A percentile compares a stretch with the other conserved stretches of the same genome.
Evolutionary conservation across 2,888 invertebrate species (phyloP).

Genomic region (Idaea biselata): DNA sequence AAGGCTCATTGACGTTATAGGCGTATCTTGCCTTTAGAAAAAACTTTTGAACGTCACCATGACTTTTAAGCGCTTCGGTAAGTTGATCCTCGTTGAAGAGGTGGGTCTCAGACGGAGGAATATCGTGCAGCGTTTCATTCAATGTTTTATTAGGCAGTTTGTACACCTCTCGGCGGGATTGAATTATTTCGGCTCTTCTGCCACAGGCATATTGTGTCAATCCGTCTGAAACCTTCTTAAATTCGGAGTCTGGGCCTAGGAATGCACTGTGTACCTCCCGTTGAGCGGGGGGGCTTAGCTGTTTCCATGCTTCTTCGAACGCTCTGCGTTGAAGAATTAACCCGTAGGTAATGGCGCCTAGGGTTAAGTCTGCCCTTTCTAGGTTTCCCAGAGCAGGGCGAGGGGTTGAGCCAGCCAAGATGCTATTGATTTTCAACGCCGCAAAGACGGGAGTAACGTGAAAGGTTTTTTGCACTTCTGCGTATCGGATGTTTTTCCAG

Average conservation of each 20-base stretch:
- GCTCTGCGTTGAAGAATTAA: not conserved
- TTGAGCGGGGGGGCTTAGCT: not conserved
- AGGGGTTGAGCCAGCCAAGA: not conserved
- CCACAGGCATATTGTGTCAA: not conserved
- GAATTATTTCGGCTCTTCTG: not conserved
- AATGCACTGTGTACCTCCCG: not conserved
- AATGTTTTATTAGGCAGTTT: not conserved
- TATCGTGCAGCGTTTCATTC: not conserved
- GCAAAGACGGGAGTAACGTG: not conserved
- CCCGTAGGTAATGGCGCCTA: constrained; percentile 4
- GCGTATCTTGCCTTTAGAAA: not conserved
- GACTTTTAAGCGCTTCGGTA: not conserved
- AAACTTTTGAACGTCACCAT: not conserved
- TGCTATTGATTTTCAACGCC: not conserved
- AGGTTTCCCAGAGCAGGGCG: not conserved
- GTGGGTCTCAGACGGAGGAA: constrained; percentile 7
- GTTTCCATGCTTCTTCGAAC: not conserved
- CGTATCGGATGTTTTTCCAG: not conserved
- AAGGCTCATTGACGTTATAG: too few relatives aligned
- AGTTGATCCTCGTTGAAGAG: constrained; percentile 2
- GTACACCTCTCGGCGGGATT: not conserved
- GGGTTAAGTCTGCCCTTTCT: not conserved
- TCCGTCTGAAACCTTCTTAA: not conserved
- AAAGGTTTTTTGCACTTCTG: not conserved
- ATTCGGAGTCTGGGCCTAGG: not conserved